Base-by-base conservation (phyloP, 2,888 invertebrate species). In the Tiliacea aurago region DNA sequence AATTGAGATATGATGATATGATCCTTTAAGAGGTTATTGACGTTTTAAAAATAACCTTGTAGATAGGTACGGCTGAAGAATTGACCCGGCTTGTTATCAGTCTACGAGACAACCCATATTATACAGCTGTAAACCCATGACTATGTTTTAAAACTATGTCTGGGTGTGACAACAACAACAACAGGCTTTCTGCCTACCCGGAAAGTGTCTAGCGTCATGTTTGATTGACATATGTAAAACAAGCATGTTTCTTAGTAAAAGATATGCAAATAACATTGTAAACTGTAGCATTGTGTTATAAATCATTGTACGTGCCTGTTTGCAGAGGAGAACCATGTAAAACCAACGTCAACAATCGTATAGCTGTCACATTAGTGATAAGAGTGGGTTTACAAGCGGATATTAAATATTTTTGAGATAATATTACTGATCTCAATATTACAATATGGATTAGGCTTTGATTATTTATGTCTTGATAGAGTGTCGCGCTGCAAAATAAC, bases 261-360 rank as follows among this genome's bases (percentile, higher is more conserved):
- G 49, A 41, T 51, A 63, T 62, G 68, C 41, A 51, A 80, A 80
- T 62, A 63, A 6, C 43, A 64, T 41, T 69, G 81, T 81, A n/a
- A 66, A 66, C 37, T 55, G 18, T 11, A 56, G n/a, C 3, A 70
- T 80, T 66, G 33, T 66, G 20, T 4, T 51, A 63, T 69, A 73
- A 79, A 73, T 69, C 37, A 63, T 47, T 53, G 28, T 11, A 11
- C 23, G 28, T 51, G n/a, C 0, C 5, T 66, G 49, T 79, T 61
- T 71, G 37, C 10, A 53, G n/a, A 72, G 69, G 69, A 76, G 68
- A 82, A 68, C 51, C 67, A 13, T n/a, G 69, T 63, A 51, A 23
- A 66, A 63, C 65, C 56, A 55, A 56, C 66, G 78, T 76, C 76
- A 69, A 70, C 55, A 69, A 41, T 11, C 37, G 18, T 49, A 15